phyloP scores from a whole-genome alignment of 2,113 vertebrate genomes.

The Corythaeola cristata region DNA sequence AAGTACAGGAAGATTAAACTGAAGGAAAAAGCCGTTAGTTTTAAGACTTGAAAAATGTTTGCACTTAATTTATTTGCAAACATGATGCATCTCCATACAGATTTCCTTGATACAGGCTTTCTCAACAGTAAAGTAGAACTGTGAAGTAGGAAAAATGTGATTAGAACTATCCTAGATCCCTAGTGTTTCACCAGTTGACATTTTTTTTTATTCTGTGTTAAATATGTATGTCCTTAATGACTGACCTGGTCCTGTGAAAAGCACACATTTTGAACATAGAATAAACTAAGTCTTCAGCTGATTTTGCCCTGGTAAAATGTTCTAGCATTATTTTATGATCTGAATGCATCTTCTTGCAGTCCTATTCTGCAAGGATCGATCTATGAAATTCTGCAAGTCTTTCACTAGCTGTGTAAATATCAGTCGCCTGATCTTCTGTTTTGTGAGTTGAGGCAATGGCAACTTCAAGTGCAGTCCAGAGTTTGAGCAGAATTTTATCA shows the following conservation, averaged over 20 bases:
- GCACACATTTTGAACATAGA: not conserved
- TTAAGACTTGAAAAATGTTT: not conserved
- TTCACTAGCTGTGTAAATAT: not conserved
- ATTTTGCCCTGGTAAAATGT: not conserved
- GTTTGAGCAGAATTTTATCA: not conserved
- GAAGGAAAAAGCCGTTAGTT: not conserved
- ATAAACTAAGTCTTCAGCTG: not conserved
- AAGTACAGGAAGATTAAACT: not conserved
- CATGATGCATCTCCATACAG: not conserved
- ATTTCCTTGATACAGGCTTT: not conserved
- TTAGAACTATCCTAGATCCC: not conserved
- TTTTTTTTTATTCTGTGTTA: not conserved
- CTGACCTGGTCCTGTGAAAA: not conserved
- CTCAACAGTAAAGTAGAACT: not conserved
- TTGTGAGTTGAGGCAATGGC: not conserved
- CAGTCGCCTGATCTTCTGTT: not conserved
- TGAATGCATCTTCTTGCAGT: not conserved
- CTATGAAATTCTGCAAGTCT: not conserved
- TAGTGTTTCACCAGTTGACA: not conserved
- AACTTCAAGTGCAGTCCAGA: not conserved
- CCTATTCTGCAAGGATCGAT: not conserved
- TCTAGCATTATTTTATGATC: not conserved
- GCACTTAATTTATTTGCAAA: not conserved
- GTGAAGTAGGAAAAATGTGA: not conserved
- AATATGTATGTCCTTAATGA: not conserved